Base-by-base conservation (phyloP, 2,888 invertebrate species). In the Didymodactylos carnosus region DNA sequence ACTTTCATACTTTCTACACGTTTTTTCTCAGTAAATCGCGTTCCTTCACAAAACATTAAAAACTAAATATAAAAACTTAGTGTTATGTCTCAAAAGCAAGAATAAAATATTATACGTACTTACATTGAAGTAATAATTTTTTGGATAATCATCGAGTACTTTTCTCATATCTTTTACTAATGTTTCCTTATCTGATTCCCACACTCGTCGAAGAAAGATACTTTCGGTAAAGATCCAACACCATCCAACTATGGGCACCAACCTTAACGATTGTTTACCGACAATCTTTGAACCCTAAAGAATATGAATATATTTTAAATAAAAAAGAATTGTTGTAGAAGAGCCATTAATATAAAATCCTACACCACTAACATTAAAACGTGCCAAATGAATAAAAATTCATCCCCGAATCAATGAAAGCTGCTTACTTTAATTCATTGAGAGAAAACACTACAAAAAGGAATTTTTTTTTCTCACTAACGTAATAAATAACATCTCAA, bases 141-240 rank as follows among this genome's bases (percentile, higher is more conserved):
- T 79, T 6, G 93, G 92, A 86, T 93, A 92, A 79, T 91, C 89
- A 76, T 88, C 88, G 69, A 94, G 86, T 29, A 62, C 51, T 83
- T 90, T 89, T 77, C 87, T 87, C 76, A 94, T 88, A 84, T 93
- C 92, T 53, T 85, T 85, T 77, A 88, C 87, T 78, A 95, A 90
- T 76, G 88, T 89, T 80, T 89, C 88, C 82, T 88, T 90, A 83
- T 95, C 95, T 83, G 92, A 91, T 73, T 92, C 90, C 86, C 89
- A 94, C 77, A 90, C 90, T 78, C 94, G 87, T 82, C 93, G 92
- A 75, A 95, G 86, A 84, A 94, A 94, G 76, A 94, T 91, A 84
- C 91, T 91, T 82, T 94, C 94, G 0, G 91, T 90, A 83, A 93
- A 91, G 85, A 91, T 91, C 93, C 94, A 95, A 79, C 90, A 89